phyloP scores from a whole-genome alignment of 2,113 vertebrate genomes.

The Ophthalmolycus amberensis region DNA sequence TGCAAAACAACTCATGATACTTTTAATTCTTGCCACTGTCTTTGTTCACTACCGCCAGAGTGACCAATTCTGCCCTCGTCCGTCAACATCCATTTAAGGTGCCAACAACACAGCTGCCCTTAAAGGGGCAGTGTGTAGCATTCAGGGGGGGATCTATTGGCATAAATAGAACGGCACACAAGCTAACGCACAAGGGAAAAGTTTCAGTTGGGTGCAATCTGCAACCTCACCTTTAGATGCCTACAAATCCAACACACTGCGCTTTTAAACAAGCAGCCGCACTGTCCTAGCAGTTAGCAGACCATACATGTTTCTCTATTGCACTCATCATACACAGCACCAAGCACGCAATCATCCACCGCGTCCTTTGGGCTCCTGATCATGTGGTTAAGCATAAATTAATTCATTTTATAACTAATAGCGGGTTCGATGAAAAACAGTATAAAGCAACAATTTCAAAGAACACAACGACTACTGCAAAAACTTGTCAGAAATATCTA shows the following conservation, averaged over 20 bases:
- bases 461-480: not conserved
- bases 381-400: not conserved
- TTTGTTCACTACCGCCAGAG: not conserved
- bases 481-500: not conserved
- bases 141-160: not conserved
- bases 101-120: not conserved
- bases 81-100: slow-evolving; percentile 12
- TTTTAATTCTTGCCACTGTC: not conserved
- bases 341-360: slow-evolving; percentile 2
- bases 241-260: not conserved
- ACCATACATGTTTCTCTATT: not conserved
- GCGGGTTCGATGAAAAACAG: not conserved
- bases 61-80: not conserved
- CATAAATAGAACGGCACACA: not conserved
- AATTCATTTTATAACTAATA: not conserved
- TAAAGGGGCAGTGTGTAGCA: not conserved
- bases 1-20: not conserved
- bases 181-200: not conserved
- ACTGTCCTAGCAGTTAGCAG: slow-evolving; percentile 12
- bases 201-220: slow-evolving; percentile 1
- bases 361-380: not conserved
- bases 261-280: not conserved
- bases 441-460: not conserved
- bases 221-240: not conserved
- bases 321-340: not conserved